Conservation (phyloP, 2,113 vertebrate species). For the Chaetodon trifascialis region DNA sequence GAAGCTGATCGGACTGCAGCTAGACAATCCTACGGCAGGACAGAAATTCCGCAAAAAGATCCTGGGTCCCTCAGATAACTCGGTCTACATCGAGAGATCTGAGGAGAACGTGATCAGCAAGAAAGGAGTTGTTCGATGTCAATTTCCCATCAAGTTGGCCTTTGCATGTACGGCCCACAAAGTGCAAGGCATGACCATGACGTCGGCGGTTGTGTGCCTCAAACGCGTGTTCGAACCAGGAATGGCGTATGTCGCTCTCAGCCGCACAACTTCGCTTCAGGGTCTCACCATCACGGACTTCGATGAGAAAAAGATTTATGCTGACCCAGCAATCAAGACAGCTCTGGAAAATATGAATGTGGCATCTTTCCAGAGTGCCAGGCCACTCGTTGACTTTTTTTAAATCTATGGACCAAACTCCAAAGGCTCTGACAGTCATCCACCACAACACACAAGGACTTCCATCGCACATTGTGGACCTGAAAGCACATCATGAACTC, state of each 20-base stretch:
- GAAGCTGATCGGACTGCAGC: not conserved
- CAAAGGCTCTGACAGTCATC: not conserved
- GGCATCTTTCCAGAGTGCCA: no score
- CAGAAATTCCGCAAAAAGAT: not conserved
- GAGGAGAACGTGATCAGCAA: not conserved
- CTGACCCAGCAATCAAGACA: no score
- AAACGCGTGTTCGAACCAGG: no score
- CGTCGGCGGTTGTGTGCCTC: no score
- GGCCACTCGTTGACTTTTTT: no score
- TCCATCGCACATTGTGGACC: not conserved
- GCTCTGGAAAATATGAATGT: no score
- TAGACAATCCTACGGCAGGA: not conserved
- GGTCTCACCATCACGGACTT: no score
- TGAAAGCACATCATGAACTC: not conserved
- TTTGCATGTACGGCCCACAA: conserved; percentile 2
- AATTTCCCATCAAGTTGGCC: not conserved
- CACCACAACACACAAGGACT: not conserved
- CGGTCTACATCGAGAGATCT: not conserved
- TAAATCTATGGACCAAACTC: no score
- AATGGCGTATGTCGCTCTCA: no score
- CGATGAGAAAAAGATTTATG: no score
- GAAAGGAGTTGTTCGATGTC: not conserved
- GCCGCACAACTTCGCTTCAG: no score
- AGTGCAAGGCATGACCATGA: not conserved
- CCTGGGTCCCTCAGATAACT: not conserved